These are phyloP conservation scores for Amphimedon queenslandica DNA, from an alignment of 37 sponge, comb jelly and placozoan species.

Conservation along the genomic window DNA sequence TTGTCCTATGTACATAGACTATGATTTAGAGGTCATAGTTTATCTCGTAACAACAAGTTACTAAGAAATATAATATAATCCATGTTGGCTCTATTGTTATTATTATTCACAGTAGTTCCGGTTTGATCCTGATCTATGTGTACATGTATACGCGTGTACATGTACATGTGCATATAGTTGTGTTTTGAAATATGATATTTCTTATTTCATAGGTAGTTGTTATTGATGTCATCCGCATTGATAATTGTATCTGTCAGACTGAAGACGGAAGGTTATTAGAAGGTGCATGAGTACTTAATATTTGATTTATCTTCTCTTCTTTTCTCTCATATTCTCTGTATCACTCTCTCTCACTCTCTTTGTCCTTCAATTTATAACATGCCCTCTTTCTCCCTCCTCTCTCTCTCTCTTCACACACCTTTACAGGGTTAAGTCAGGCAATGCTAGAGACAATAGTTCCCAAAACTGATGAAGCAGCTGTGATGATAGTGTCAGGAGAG, in stretches of 20 bases:
- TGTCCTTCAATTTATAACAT: slow-evolving; percentile 18
- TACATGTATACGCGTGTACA: too few relatives aligned
- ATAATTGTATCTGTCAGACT: slow-evolving; percentile 76
- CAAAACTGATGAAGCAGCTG: neutral
- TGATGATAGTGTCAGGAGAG: slow-evolving; percentile 58
- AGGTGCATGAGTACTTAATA: too few relatives aligned
- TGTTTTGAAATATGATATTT: neutral
- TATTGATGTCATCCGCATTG: slow-evolving; percentile 77
- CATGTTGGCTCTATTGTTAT: too few relatives aligned
- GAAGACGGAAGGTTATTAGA: slow-evolving; percentile 73
- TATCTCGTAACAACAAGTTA: too few relatives aligned
- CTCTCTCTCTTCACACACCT: too few relatives aligned
- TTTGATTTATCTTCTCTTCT: slow-evolving; percentile 1
- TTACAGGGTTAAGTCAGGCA: too few relatives aligned
- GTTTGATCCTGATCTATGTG: too few relatives aligned
- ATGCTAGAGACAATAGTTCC: slow-evolving; percentile 87
- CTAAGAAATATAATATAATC: too few relatives aligned
- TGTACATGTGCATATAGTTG: neutral
- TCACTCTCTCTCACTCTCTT: slow-evolving; percentile 55
- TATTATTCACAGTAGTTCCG: too few relatives aligned
- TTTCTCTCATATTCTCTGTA: slow-evolving; percentile 49
- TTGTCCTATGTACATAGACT: too few relatives aligned
- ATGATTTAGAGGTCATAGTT: too few relatives aligned
- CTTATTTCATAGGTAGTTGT: slow-evolving; percentile 53
- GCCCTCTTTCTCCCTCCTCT: neutral